Evolutionary conservation across 1,140 invertebrate species (phyloP), one percentile per base, ranked within the genome.

Genomic region (Chelonus insularis): DNA sequence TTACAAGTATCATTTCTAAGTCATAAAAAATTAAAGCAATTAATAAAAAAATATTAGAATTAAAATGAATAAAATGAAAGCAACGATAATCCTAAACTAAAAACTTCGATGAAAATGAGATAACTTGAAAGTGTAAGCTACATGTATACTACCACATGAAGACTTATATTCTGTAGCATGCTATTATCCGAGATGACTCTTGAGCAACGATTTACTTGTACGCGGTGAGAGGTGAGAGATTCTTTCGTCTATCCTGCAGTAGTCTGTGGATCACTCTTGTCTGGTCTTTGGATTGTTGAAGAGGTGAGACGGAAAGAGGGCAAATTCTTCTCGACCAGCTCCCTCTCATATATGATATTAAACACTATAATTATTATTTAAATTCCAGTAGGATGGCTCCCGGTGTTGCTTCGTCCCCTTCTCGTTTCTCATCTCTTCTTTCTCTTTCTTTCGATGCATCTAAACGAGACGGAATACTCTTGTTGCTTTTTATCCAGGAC

Each of bases 341-440:
- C 50, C 52, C 64, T 68, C 63, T 74, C 70, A 70, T 80, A n/a
- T n/a, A 79, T 79, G 75, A 79, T 79, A 81, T 80, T 80, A 81
- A 81, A 80, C 74, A 81, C 77, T 81, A 80, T 81, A 81, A 81
- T 80, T 79, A 80, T 80, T 80, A 80, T 81, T 81, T 78, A 81
- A 81, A 81, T 81, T 81, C 77, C 76, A 79, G 77, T 77, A 79
- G 75, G 77, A 80, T 79, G 74, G 77, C 79, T 81, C 76, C 79
- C 73, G 78, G 79, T 81, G 72, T 81, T 81, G 77, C 70, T 68
- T 68, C 67, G 34, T 47, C 48, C 59, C 63, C 20, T 50, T 65
- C 57, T 39, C 23, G 14, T 34, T 41, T 45, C 21, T 62, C 57
- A 11, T 23, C 52, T 34, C 52, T 48, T 25, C 11, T 48, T 23